A percentile compares a stretch with the other conserved stretches of the same genome.
These are phyloP conservation scores for Aratinga solstitialis DNA, from an alignment of 2,797 vertebrate species.

Conservation along the genomic window DNA sequence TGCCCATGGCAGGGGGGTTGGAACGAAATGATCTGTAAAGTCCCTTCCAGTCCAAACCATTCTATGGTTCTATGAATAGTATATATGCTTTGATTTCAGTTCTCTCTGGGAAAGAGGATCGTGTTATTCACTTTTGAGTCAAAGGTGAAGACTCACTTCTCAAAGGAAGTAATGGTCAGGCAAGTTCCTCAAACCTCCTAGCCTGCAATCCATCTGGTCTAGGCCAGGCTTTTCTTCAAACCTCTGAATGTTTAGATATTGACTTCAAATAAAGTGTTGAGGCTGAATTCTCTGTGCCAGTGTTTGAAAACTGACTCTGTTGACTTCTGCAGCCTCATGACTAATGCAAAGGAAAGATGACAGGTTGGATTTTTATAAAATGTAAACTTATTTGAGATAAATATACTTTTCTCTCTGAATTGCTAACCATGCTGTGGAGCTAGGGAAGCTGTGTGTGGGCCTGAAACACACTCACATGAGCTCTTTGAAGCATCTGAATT, in stretches of 20 bases:
- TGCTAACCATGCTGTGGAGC: rapidly evolving
- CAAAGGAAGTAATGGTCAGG: neutral
- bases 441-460: neutral
- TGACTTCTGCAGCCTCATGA: neutral
- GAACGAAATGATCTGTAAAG: neutral
- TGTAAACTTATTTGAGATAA: neutral
- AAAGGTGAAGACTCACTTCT: neutral
- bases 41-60: neutral
- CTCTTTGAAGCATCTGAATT: neutral
- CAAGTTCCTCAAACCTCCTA: neutral
- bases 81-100: neutral
- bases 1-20: neutral
- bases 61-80: neutral
- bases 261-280: neutral
- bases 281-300: neutral
- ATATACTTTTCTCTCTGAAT: neutral
- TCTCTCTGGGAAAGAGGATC: slow-evolving; percentile 24
- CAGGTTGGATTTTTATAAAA: neutral
- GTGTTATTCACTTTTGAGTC: neutral
- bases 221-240: neutral
- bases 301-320: neutral
- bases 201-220: neutral
- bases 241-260: neutral
- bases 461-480: neutral
- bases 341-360: neutral